Base-by-base conservation (phyloP, 2,888 invertebrate species). In the Cetonia aurata region DNA sequence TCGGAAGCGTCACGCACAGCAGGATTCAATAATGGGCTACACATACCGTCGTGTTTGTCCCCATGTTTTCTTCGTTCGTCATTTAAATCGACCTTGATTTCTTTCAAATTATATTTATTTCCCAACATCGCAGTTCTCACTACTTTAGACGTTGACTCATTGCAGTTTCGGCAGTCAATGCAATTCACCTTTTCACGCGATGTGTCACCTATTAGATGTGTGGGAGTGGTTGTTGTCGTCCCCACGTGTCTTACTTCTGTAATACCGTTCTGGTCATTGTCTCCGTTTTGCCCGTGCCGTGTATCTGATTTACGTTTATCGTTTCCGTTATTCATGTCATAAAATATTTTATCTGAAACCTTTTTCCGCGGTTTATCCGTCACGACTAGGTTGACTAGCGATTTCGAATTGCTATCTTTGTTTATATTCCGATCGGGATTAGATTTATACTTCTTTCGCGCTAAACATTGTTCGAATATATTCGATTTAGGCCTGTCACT, bases 211-310 rank as follows among this genome's bases (percentile, higher is more conserved):
- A 57, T 42, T 42, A 65, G 50, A 41, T 52, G 50, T 37, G 62
- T 50, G 62, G 62, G 62, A 65, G 62, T 65, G 62, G 67, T 67
- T 57, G 56, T 56, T 46, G 56, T 56, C 44, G 46, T 46, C 56
- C 67, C 67, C 67, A 67, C 67, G 67, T 67, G 56, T 17, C 56
- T 31, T 56, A 46, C 48, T 67, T 56, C 56, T 46, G 19, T 44
- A 44, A 19, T 42, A 44, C 56, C 46, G 46, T 52, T 74, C 68
- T 74, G 73, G 73, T 73, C 72, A 73, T 74, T 74, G 75, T 74
- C 72, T 74, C 71, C 68, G 53, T 60, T 65, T 44, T 48, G 42
- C 37, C 41, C 42, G 46, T 37, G 15, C 15, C 50, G 62, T 19
- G 55, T 66, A 56, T 66, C 70, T 69, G 71, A 67, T 71, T 59